Evolutionary conservation across 2,113 vertebrate species (phyloP).

Genomic region (Zosterops hypoxanthus): DNA sequence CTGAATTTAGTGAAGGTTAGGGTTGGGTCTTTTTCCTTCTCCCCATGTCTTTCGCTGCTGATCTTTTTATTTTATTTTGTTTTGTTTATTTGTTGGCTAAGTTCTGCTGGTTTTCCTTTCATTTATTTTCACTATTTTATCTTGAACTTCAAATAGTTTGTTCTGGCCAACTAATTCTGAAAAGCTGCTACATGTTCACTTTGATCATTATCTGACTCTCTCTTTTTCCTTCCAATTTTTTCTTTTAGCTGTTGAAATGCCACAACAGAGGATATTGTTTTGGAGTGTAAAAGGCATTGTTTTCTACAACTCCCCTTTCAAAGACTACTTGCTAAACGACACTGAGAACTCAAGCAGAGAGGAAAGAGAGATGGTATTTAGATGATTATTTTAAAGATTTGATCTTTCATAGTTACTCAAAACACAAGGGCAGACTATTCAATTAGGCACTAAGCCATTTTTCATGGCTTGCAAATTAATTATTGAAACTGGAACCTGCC

Average conservation of each 20-base stretch:
- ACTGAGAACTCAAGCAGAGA: conserved; percentile 46
- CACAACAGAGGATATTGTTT: conserved; percentile 8
- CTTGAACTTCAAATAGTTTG: conserved; percentile 18
- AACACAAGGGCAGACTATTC: conserved; percentile 26
- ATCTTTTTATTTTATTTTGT: background rate
- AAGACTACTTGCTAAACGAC: background rate
- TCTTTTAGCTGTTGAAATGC: conserved; percentile 12
- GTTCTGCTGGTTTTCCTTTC: background rate
- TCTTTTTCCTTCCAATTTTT: conserved; percentile 20
- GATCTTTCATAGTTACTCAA: conserved; percentile 25
- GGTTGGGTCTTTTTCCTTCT: background rate
- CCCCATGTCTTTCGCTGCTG: background rate
- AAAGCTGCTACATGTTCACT: conserved; percentile 1
- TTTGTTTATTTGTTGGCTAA: background rate
- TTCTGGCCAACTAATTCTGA: conserved; percentile 19
- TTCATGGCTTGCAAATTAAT: conserved; percentile 9
- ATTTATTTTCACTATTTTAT: conserved; percentile 18
- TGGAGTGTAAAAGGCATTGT: conserved; percentile 22
- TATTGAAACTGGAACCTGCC: conserved; percentile 1
- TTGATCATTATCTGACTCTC: conserved; percentile 36
- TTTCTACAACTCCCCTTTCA: background rate
- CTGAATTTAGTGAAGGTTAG: background rate
- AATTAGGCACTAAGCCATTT: conserved; percentile 46
- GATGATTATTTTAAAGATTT: conserved; percentile 35
- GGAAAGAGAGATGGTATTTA: conserved; percentile 22